These are phyloP conservation scores for Beris morrisii DNA, from an alignment of 2,888 invertebrate species.

Conservation along the genomic window DNA sequence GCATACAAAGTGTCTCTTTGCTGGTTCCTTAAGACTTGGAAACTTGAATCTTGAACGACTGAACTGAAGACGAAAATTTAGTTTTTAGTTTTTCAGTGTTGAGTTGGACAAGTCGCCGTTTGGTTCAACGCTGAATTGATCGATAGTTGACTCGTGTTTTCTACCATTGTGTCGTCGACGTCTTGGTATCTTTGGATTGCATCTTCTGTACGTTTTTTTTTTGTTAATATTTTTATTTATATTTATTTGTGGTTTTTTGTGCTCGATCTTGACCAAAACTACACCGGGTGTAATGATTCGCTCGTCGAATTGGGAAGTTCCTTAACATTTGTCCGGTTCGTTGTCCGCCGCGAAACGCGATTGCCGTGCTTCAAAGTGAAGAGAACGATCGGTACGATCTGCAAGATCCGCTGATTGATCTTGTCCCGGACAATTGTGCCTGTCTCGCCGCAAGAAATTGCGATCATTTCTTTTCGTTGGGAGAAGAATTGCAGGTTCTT, in stretches of 20 bases:
- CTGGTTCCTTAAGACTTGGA: slow-evolving; percentile 16
- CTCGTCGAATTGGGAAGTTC: slow-evolving; percentile 21
- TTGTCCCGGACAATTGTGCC: slow-evolving; percentile 7
- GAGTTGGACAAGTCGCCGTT: slow-evolving; percentile 21
- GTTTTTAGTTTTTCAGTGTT: slow-evolving; percentile 14
- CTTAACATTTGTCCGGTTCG: slow-evolving; percentile 25
- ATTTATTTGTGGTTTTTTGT: neutral
- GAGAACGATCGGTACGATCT: no score
- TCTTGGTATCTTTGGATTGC: neutral
- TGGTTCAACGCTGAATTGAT: slow-evolving; percentile 21
- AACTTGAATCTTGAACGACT: neutral
- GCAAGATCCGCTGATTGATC: slow-evolving; percentile 3
- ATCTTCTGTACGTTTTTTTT: slow-evolving; percentile 9
- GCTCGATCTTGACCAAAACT: no score
- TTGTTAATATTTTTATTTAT: neutral
- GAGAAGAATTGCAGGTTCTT: no score
- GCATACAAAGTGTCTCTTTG: slow-evolving; percentile 24
- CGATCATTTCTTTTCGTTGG: no score
- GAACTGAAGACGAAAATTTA: slow-evolving; percentile 9
- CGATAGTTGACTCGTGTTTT: neutral
- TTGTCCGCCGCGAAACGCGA: slow-evolving; percentile 24
- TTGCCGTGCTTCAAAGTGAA: neutral
- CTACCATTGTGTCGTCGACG: no score
- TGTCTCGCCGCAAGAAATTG: neutral
- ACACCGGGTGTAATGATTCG: slow-evolving; percentile 10